phyloP scores from a whole-genome alignment of 2,113 vertebrate species.

The Ochotona curzoniae region DNA sequence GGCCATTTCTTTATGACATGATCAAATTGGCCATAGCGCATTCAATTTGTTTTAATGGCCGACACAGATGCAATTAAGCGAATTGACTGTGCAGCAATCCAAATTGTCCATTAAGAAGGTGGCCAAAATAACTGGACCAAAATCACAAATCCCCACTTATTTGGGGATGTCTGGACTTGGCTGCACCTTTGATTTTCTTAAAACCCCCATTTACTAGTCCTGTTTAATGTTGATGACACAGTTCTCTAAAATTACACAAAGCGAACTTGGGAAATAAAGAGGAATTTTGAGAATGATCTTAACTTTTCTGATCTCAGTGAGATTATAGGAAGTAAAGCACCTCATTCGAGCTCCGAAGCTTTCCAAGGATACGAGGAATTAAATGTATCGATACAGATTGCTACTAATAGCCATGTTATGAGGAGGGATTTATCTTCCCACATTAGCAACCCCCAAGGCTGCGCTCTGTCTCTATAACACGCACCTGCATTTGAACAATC shows the following conservation, averaged over 20 bases:
- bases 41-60: conserved; percentile 83
- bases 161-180: conserved; percentile 71
- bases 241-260: conserved; percentile 32
- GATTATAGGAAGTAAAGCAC: conserved; percentile 59
- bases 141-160: conserved; percentile 58
- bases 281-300: conserved; percentile 17
- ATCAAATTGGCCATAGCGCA: conserved; percentile 78
- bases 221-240: conserved; percentile 17
- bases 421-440: conserved; percentile 77
- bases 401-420: conserved; percentile 70
- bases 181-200: conserved; percentile 71
- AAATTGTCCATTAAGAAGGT: conserved; percentile 82
- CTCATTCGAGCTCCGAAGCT: conserved; percentile 59
- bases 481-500: conserved; percentile 65
- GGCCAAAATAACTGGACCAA: conserved; percentile 67
- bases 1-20: conserved; percentile 81
- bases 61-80: conserved; percentile 79
- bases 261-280: conserved; percentile 26
- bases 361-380: conserved; percentile 71
- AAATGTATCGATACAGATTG: conserved; percentile 79
- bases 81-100: conserved; percentile 78
- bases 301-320: conserved; percentile 54
- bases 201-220: conserved; percentile 65
- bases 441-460: conserved; percentile 78
- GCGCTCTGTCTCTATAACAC: conserved; percentile 81